Evolutionary conservation across 1,140 invertebrate species (phyloP).

Genomic region (Drosophila prosaltans): DNA sequence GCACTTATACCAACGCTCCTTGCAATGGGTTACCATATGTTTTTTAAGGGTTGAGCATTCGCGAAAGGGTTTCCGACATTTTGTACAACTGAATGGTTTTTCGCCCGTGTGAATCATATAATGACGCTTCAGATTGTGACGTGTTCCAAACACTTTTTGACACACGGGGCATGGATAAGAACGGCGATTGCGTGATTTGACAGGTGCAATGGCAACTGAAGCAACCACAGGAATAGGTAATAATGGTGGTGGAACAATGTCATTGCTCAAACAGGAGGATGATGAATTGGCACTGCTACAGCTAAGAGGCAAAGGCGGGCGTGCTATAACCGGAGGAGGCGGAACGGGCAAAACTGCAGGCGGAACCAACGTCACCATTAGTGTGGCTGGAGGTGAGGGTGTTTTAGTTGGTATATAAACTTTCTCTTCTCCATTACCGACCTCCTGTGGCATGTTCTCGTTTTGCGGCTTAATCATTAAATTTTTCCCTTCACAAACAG

Average conservation of each 20-base stretch:
- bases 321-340: constrained; percentile 23
- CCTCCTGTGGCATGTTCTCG: constrained; percentile 20
- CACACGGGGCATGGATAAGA: constrained; percentile 73
- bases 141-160: constrained; percentile 76
- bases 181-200: constrained; percentile 37
- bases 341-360: constrained; percentile 16
- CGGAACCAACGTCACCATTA: constrained; percentile 55
- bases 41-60: constrained; percentile 79
- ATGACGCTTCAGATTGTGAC: constrained; percentile 80
- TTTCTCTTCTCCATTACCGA: constrained; percentile 15
- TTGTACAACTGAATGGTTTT: constrained; percentile 76
- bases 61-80: constrained; percentile 77
- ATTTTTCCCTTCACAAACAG: constrained; percentile 69
- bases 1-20: constrained; percentile 79
- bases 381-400: constrained; percentile 22
- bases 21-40: constrained; percentile 76
- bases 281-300: constrained; percentile 68
- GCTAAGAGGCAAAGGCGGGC: constrained; percentile 44
- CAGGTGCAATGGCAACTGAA: neutral
- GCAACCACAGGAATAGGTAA: neutral
- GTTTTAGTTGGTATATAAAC: neutral
- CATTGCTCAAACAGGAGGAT: constrained; percentile 62
- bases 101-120: constrained; percentile 82
- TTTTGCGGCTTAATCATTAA: constrained; percentile 49
- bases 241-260: constrained; percentile 21